Evolutionary conservation across 2,797 vertebrate species (phyloP).

Genomic region (Ciconia nigra): DNA sequence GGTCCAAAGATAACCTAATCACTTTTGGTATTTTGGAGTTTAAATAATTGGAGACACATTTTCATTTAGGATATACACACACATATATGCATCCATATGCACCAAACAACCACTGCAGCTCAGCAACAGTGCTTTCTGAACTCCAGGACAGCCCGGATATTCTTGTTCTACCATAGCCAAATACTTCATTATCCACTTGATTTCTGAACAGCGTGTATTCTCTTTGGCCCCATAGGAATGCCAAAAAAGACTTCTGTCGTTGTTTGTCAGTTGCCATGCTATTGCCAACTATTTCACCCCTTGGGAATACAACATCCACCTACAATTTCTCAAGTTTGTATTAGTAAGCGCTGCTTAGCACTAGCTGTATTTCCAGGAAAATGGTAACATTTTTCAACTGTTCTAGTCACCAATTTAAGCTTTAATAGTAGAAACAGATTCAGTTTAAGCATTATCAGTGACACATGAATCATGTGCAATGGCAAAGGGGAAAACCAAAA

Average conservation of each 20-base stretch:
- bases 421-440: neutral
- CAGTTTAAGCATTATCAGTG: neutral
- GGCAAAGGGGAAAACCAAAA: neutral
- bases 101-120: neutral
- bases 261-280: neutral
- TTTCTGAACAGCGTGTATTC: neutral
- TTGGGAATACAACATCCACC: neutral
- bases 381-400: neutral
- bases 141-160: neutral
- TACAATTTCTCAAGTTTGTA: neutral
- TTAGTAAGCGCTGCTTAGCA: neutral
- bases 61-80: neutral
- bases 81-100: neutral
- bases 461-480: neutral
- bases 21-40: neutral
- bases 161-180: neutral
- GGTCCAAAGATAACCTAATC: neutral
- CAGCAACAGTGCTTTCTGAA: neutral
- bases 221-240: neutral
- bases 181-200: neutral
- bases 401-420: neutral
- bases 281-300: neutral
- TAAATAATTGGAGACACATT: neutral
- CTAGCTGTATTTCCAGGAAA: neutral
- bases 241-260: neutral